These are phyloP conservation scores for Microtus pennsylvanicus DNA, from an alignment of 2,113 vertebrate species.

Conservation along the genomic window DNA sequence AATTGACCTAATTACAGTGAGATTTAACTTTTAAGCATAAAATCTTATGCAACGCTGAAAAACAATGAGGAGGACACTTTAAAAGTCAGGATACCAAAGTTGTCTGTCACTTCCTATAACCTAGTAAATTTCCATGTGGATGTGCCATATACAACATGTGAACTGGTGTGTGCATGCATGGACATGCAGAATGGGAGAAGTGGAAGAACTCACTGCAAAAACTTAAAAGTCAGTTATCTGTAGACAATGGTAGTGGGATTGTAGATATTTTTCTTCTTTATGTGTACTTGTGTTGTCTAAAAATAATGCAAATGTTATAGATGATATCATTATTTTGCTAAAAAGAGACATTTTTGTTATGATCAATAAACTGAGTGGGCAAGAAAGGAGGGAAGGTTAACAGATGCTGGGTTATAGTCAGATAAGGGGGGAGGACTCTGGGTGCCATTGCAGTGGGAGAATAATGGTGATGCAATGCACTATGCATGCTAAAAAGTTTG, in stretches of 20 bases:
- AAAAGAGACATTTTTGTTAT: background rate
- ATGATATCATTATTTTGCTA: background rate
- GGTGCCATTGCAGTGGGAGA: background rate
- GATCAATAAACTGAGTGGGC: background rate
- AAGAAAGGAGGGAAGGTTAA: background rate
- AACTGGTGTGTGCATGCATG: background rate
- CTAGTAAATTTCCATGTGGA: background rate
- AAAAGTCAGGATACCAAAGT: background rate
- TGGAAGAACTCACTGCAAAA: background rate
- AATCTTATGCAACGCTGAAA: background rate
- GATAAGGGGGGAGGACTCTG: background rate
- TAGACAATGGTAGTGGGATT: background rate
- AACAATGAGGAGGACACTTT: background rate
- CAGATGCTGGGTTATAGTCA: background rate
- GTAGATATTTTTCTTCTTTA: background rate
- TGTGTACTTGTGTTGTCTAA: background rate
- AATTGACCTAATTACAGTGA: background rate
- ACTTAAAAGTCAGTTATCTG: background rate
- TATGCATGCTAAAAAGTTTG: background rate
- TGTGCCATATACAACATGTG: background rate
- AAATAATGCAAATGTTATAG: background rate
- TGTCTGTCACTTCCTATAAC: background rate
- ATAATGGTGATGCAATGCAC: background rate
- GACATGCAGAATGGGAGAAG: background rate
- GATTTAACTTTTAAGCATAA: constrained; percentile 2